Evolutionary conservation across 2,797 vertebrate genomes (phyloP).

Genomic region (Euphonia xanthogaster): DNA sequence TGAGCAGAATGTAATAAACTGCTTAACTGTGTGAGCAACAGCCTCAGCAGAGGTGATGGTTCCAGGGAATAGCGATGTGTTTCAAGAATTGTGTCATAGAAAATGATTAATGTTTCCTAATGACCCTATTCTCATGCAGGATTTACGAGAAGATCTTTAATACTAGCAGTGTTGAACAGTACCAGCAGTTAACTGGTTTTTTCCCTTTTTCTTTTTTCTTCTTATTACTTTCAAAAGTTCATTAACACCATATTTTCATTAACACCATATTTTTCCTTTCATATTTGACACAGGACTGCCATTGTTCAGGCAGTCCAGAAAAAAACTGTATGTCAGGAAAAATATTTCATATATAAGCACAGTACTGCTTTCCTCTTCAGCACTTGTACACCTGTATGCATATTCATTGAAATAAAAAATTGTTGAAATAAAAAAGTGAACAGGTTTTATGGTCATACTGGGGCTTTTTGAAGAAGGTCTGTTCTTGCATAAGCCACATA

Average conservation of each 20-base stretch:
- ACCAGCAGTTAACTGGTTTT: neutral
- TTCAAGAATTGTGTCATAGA: neutral
- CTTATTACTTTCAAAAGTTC: neutral
- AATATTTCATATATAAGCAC: neutral
- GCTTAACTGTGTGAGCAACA: neutral
- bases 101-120: neutral
- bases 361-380: neutral
- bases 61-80: neutral
- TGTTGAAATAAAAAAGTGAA: neutral
- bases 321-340: neutral
- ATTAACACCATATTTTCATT: neutral
- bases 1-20: neutral
- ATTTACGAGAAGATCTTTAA: neutral
- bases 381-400: neutral
- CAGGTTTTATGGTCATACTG: neutral
- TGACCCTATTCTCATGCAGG: neutral
- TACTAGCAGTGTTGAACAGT: neutral
- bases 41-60: neutral
- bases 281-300: neutral
- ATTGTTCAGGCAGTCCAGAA: neutral
- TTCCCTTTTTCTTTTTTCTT: rapidly evolving
- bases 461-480: neutral
- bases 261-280: neutral
- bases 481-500: neutral
- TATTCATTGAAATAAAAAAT: neutral